These are phyloP conservation scores for Equus przewalskii DNA, from an alignment of 2,113 vertebrate genomes.

Conservation along the genomic window DNA sequence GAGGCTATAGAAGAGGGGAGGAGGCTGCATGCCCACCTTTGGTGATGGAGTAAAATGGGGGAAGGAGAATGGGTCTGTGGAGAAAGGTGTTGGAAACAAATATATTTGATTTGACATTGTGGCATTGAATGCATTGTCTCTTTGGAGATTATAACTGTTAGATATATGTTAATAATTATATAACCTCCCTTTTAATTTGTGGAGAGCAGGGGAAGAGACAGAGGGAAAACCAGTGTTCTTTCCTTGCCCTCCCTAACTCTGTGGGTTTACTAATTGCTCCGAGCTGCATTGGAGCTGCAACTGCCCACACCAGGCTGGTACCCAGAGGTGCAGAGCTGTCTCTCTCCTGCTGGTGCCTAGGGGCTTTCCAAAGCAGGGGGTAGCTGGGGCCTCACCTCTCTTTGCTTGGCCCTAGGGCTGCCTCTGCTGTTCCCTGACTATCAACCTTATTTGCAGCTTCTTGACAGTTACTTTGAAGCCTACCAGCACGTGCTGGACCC, in stretches of 20 bases:
- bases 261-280: neutral
- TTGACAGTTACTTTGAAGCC: slow-evolving; percentile 90
- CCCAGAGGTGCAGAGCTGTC: neutral
- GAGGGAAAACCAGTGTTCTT: neutral
- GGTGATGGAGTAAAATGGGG: neutral
- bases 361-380: neutral
- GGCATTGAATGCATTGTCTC: neutral
- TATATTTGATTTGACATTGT: neutral
- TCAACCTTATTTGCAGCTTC: slow-evolving; percentile 83
- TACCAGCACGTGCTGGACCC: slow-evolving; percentile 88
- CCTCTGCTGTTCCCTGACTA: neutral
- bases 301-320: neutral
- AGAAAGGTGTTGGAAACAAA: neutral
- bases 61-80: neutral
- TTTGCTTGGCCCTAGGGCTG: neutral
- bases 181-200: neutral
- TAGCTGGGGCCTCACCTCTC: neutral
- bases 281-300: fast-evolving
- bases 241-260: neutral
- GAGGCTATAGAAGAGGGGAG: neutral
- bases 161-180: neutral
- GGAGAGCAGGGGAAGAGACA: neutral
- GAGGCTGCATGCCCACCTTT: neutral
- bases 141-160: neutral
- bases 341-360: neutral